phyloP scores from a whole-genome alignment of 1,140 invertebrate species.

The Ostrea denselamellosa region DNA sequence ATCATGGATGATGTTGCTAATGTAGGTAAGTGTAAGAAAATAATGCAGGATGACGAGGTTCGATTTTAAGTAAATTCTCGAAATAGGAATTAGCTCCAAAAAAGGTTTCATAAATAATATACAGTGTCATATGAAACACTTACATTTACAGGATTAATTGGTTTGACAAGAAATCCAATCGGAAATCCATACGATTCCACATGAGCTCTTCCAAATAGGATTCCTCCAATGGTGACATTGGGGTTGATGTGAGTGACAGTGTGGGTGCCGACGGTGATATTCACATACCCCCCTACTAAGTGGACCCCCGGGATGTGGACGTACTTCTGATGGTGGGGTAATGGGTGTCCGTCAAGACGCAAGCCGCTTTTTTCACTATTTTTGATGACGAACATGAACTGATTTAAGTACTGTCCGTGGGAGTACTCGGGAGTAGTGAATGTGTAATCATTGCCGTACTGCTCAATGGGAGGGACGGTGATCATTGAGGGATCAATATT shows the following conservation, averaged over 20 bases:
- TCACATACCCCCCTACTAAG: constrained; percentile 41
- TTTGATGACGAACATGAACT: constrained; percentile 56
- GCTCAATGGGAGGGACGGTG: constrained; percentile 56
- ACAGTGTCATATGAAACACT: not conserved
- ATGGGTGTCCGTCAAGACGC: not conserved
- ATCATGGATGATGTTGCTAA: too few relatives aligned
- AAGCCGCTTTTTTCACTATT: constrained; percentile 34
- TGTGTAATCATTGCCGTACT: constrained; percentile 61
- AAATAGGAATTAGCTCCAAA: too few relatives aligned
- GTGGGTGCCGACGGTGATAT: constrained; percentile 39
- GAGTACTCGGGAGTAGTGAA: constrained; percentile 56
- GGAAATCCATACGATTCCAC: constrained; percentile 47
- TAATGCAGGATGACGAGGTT: too few relatives aligned
- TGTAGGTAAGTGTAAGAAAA: too few relatives aligned
- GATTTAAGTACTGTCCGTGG: constrained; percentile 46
- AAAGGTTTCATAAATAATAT: too few relatives aligned
- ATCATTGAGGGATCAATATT: constrained; percentile 60
- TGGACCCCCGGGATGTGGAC: constrained; percentile 30
- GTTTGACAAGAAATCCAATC: constrained; percentile 44
- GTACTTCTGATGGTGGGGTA: constrained; percentile 16
- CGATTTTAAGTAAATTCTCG: too few relatives aligned
- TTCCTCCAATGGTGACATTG: constrained; percentile 26
- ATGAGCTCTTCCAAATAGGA: constrained; percentile 48
- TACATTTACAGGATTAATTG: constrained; percentile 40
- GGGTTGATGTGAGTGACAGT: constrained; percentile 29